A percentile compares a stretch with the other conserved stretches of the same genome.
These are phyloP conservation scores for Emydura subglobosa DNA, from an alignment of 2,113 vertebrate genomes.

Conservation along the genomic window DNA sequence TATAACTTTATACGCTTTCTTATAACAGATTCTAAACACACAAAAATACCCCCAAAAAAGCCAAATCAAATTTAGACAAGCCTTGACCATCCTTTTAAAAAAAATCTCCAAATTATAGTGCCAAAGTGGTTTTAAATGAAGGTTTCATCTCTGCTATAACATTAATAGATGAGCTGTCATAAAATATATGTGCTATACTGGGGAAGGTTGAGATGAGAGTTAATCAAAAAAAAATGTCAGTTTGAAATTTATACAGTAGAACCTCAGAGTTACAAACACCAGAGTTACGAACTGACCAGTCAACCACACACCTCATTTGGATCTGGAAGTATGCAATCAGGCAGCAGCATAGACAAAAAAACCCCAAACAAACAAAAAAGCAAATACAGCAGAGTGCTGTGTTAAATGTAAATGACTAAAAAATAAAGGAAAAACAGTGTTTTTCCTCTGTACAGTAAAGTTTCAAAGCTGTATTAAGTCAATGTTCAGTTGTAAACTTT, in stretches of 20 bases:
- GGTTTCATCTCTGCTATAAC: background rate
- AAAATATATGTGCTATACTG: background rate
- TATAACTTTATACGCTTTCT: background rate
- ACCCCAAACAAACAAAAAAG: too few relatives aligned
- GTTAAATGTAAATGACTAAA: too few relatives aligned
- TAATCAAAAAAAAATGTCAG: background rate
- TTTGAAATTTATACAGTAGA: background rate
- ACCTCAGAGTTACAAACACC: too few relatives aligned
- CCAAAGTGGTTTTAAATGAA: background rate
- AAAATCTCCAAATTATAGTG: background rate
- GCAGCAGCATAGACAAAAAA: too few relatives aligned
- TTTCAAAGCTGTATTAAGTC: too few relatives aligned
- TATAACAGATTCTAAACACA: background rate
- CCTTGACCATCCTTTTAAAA: background rate
- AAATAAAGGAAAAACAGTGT: too few relatives aligned
- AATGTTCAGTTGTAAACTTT: too few relatives aligned
- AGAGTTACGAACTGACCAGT: too few relatives aligned
- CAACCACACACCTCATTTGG: too few relatives aligned
- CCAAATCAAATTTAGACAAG: background rate
- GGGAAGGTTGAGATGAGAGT: background rate
- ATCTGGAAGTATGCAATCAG: too few relatives aligned
- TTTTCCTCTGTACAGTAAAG: too few relatives aligned
- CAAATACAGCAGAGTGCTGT: too few relatives aligned
- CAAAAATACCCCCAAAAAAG: background rate
- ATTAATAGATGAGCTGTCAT: background rate